A percentile compares a stretch with the other conserved stretches of the same genome.
Evolutionary conservation across 2,888 invertebrate genomes (phyloP).

Genomic region (Gari tellinella): DNA sequence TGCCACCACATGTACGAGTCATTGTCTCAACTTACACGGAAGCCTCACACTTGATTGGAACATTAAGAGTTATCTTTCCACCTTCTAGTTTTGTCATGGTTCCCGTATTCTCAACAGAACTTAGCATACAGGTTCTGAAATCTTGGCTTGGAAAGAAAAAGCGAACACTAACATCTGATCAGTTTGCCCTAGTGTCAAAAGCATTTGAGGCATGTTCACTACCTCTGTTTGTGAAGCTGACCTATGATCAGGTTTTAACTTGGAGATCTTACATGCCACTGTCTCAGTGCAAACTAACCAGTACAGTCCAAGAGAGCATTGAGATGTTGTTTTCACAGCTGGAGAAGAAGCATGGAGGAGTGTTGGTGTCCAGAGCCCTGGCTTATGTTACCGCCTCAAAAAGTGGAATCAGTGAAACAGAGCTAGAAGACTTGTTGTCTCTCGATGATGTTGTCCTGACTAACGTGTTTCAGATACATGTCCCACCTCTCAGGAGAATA

Average conservation of each 20-base stretch:
- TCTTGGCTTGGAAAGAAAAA: slow-evolving; percentile 66
- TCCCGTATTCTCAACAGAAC: slow-evolving; percentile 67
- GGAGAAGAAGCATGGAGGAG: slow-evolving; percentile 75
- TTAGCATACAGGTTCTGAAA: slow-evolving; percentile 71
- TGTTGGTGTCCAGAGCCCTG: slow-evolving; percentile 72
- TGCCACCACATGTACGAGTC: slow-evolving; percentile 72
- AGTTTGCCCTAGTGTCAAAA: slow-evolving; percentile 67
- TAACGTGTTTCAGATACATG: slow-evolving; percentile 74
- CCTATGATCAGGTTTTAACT: slow-evolving; percentile 71
- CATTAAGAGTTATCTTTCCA: slow-evolving; percentile 60
- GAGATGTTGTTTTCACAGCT: slow-evolving; percentile 73
- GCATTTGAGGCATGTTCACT: slow-evolving; percentile 73
- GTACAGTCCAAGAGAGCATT: slow-evolving; percentile 76
- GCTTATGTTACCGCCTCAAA: slow-evolving; percentile 77
- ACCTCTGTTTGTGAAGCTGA: slow-evolving; percentile 78
- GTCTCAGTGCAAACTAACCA: slow-evolving; percentile 49
- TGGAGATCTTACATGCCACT: slow-evolving; percentile 78
- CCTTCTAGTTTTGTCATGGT: slow-evolving; percentile 64
- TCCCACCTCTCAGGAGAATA: slow-evolving; percentile 80
- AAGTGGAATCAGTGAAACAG: slow-evolving; percentile 76
- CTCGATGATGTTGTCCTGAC: slow-evolving; percentile 78
- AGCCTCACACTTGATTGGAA: slow-evolving; percentile 69
- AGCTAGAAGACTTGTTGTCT: slow-evolving; percentile 80
- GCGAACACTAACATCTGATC: slow-evolving; percentile 71
- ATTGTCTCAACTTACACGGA: slow-evolving; percentile 76